Evolutionary conservation across 1,140 invertebrate genomes (phyloP).

Genomic region (Ectropis grisescens): DNA sequence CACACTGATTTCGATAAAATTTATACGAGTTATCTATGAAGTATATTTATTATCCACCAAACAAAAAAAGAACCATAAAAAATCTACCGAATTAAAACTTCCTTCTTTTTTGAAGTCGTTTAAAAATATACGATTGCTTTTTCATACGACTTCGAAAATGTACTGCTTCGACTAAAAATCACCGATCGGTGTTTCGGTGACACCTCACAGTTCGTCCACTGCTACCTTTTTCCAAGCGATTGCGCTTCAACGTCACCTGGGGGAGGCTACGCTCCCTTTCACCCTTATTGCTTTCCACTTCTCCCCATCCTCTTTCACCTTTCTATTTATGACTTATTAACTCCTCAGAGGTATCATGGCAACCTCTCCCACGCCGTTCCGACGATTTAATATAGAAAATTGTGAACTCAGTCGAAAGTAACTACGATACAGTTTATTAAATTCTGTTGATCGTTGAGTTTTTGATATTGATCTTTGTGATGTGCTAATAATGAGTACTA

Average conservation of each 20-base stretch:
- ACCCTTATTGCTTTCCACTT: slow-evolving; percentile 10
- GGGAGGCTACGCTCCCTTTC: slow-evolving; percentile 29
- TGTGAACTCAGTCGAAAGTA: slow-evolving; percentile 54
- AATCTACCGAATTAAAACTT: no score
- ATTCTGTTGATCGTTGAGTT: slow-evolving; percentile 35
- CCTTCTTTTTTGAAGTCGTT: no score
- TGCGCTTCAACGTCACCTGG: slow-evolving; percentile 50
- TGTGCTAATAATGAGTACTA: no score
- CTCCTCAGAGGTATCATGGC: slow-evolving; percentile 64
- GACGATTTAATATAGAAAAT: slow-evolving; percentile 65
- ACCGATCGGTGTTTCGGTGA: no score
- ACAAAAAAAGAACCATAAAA: no score
- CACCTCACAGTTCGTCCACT: slow-evolving; percentile 45
- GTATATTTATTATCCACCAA: no score
- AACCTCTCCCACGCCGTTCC: slow-evolving; percentile 47
- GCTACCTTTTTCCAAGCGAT: slow-evolving; percentile 63
- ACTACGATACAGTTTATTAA: slow-evolving; percentile 56
- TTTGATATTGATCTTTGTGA: no score
- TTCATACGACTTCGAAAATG: no score
- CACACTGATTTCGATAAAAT: no score
- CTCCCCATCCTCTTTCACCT: slow-evolving; percentile 28
- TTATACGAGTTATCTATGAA: no score
- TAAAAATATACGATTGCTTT: no score
- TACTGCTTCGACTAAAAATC: no score
- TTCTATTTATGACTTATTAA: slow-evolving; percentile 67